Percentiles rank a stretch among this genome's conserved stretches.
These are phyloP conservation scores for Chalcosyrphus nemorum DNA, from an alignment of 2,888 invertebrate species.

Conservation along the genomic window DNA sequence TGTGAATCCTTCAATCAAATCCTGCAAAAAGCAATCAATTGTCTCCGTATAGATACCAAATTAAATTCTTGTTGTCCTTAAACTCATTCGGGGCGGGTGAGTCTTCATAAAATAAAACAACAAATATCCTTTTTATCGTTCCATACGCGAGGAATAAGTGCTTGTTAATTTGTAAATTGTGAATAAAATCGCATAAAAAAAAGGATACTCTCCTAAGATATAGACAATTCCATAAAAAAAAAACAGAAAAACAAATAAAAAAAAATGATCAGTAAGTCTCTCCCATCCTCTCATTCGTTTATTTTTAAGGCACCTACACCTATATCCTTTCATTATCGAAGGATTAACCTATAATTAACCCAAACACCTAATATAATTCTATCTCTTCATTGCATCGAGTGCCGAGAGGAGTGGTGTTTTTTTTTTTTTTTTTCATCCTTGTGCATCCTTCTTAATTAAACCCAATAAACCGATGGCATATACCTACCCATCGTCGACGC, in stretches of 20 bases:
- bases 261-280: slow-evolving; percentile 57
- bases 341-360: slow-evolving; percentile 52
- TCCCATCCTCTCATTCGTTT: not conserved
- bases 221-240: slow-evolving; percentile 38
- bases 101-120: slow-evolving; percentile 27
- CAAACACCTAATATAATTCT: slow-evolving; percentile 48
- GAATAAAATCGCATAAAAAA: slow-evolving; percentile 14
- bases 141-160: slow-evolving; percentile 32
- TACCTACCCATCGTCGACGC: too few species aligned
- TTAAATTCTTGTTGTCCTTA: too few species aligned
- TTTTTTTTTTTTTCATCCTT: slow-evolving; percentile 58
- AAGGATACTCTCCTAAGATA: slow-evolving; percentile 44
- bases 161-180: not conserved
- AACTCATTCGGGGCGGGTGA: slow-evolving; percentile 48
- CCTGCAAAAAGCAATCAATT: not conserved
- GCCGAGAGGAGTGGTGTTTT: too few species aligned
- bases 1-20: slow-evolving; percentile 32
- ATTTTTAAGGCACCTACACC: slow-evolving; percentile 29
- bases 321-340: slow-evolving; percentile 39
- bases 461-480: slow-evolving; percentile 47
- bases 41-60: slow-evolving; percentile 22
- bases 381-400: slow-evolving; percentile 61
- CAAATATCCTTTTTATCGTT: slow-evolving; percentile 14
- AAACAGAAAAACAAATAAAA: too few species aligned
- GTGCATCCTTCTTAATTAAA: slow-evolving; percentile 61